Base-by-base conservation (phyloP, 2,797 vertebrate genomes). In the Tolypeutes matacus region DNA sequence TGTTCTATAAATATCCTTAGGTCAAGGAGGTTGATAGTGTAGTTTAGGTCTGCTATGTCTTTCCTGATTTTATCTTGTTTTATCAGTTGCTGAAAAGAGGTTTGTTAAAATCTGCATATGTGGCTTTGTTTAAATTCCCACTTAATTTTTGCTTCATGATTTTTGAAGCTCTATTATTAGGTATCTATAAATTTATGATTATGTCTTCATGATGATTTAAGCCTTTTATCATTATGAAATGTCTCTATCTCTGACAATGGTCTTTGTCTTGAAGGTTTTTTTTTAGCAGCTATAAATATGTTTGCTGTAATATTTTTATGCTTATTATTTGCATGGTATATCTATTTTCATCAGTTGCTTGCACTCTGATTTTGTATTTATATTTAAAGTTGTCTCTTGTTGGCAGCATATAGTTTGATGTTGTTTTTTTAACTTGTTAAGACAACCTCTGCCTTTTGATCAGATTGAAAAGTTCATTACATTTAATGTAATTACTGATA, bases 121-220 rank as follows among this genome's bases (percentile, higher is more conserved):
- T 76, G 62, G 8, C 31, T 94, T 73, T 78, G 15, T 46, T 77
- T 86, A n/a, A 29, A 53, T 86, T 81, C 60, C n/a, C 13, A n/a
- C 39, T 83, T 86, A 76, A 58, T 64, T 89, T 91, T 80, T 31
- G 9, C 81, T 65, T 94, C n/a, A 94, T 73, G 23, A 92, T 42
- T 94, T 89, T 96, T 84, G 69, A 72, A 94, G 15, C 31, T 83
- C 15, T 82, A 39, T 67, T 49, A 67, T 76, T 84, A 84, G 64
- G 12, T 39, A 0, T 42, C 53, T 7, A 1, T 20, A 62, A 17
- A 65, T 60, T 81, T 83, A 23, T 62, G 39, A 69, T 80, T 58
- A 72, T 46, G 3, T 67, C 36, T 65, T 89, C 7, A 31, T 92
- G 58, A 91, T 51, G 23, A 51, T 53, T 34, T 91, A 21, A 84